Conservation (phyloP, 2,888 invertebrate species). For the Drosophila paramelanica region DNA sequence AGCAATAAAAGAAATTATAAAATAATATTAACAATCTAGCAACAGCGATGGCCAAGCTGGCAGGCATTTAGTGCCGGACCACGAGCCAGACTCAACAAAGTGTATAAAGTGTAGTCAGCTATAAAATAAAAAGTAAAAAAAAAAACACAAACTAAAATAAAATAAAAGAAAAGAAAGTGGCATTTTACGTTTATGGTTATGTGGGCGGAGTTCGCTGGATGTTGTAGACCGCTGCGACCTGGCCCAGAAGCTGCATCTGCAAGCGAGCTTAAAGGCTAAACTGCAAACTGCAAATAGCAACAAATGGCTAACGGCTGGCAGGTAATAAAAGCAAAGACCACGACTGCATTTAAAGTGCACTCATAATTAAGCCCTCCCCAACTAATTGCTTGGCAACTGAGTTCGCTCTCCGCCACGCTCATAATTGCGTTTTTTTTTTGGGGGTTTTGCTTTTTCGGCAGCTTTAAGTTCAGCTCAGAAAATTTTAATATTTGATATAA, state of each 20-base stretch:
- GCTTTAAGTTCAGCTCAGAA: not conserved
- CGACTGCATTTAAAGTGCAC: constrained; percentile 57
- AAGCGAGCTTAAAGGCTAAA: constrained; percentile 53
- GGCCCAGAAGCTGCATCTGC: not conserved
- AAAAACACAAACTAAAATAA: constrained; percentile 1
- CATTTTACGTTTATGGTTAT: constrained; percentile 73
- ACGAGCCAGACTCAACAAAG: constrained; percentile 44
- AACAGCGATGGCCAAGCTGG: constrained; percentile 40
- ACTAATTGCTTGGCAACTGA: constrained; percentile 51
- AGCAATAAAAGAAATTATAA: constrained; percentile 74
- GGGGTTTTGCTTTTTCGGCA: not conserved
- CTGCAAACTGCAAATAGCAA: constrained; percentile 39
- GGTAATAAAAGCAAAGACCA: constrained; percentile 38
- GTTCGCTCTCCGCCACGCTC: constrained; percentile 29
- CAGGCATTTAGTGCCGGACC: constrained; percentile 55
- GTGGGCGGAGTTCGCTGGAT: constrained; percentile 53
- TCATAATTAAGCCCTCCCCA: constrained; percentile 49
- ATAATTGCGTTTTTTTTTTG: constrained; percentile 26
- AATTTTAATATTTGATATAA: not conserved
- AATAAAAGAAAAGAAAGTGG: constrained; percentile 40
- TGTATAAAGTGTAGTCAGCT: constrained; percentile 41
- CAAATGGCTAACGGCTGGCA: constrained; percentile 47
- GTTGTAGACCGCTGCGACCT: constrained; percentile 10
- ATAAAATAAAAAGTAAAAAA: constrained; percentile 14
- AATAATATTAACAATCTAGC: constrained; percentile 73